Evolutionary conservation across 1,140 invertebrate species (phyloP).

Genomic region (Cyclargus thomasi): DNA sequence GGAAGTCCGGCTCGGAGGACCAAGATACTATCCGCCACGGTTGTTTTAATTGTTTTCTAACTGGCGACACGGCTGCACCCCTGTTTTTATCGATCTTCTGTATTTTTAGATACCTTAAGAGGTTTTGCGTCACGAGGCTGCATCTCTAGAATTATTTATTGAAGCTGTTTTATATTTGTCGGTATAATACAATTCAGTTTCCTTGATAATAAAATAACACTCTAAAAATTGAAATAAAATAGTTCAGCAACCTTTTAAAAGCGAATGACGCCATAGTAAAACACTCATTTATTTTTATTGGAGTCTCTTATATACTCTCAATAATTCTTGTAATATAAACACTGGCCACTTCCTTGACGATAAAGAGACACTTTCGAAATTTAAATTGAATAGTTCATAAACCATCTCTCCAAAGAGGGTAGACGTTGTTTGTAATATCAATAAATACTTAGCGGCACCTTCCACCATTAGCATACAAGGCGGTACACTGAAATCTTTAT

Average conservation of each 20-base stretch:
- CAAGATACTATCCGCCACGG: conserved; percentile 33
- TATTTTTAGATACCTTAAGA: neutral
- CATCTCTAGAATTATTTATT: neutral
- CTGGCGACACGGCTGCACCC: neutral
- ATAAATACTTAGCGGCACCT: conserved; percentile 5
- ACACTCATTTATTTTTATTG: too few relatives aligned
- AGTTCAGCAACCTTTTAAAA: too few relatives aligned
- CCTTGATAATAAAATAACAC: too few relatives aligned
- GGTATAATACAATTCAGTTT: too few relatives aligned
- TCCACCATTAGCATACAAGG: neutral
- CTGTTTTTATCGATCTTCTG: neutral
- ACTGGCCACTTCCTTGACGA: neutral
- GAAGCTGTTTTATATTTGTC: too few relatives aligned
- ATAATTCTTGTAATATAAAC: neutral
- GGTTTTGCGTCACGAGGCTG: neutral
- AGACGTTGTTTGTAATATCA: neutral
- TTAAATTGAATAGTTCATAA: conserved; percentile 12
- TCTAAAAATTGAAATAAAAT: too few relatives aligned
- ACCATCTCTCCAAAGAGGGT: neutral
- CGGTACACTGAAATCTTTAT: neutral
- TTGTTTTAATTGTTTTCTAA: conserved; percentile 24
- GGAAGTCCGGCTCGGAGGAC: conserved; percentile 44
- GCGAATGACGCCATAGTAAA: too few relatives aligned
- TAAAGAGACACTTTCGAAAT: neutral
- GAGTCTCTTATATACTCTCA: neutral